phyloP scores from a whole-genome alignment of 2,888 invertebrate genomes.

The Amblyjoppa proteus region DNA sequence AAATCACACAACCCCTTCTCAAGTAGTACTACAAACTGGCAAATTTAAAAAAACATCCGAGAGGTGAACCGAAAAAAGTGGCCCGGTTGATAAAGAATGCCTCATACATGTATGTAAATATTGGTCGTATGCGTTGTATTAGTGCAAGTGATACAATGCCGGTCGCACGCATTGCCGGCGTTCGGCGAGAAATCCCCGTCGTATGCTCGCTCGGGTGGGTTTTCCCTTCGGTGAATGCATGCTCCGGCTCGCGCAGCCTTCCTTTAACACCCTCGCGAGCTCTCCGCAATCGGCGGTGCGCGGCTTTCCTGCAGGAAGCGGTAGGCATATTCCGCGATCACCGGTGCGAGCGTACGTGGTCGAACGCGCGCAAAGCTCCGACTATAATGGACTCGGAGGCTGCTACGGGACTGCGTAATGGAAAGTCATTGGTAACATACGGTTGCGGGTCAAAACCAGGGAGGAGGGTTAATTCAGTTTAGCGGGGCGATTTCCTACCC shows the following conservation, averaged over 20 bases:
- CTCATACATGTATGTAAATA: background rate
- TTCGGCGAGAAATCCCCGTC: slow-evolving; percentile 40
- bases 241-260: slow-evolving; percentile 35
- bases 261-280: slow-evolving; percentile 37
- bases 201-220: slow-evolving; percentile 9
- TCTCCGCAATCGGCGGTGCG: slow-evolving; percentile 3
- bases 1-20: too few species aligned
- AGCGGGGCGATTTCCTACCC: slow-evolving; percentile 76
- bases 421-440: slow-evolving; percentile 80
- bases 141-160: background rate
- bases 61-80: too few species aligned
- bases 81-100: too few species aligned
- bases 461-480: slow-evolving; percentile 79
- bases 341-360: slow-evolving; percentile 51
- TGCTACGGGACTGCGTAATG: slow-evolving; percentile 72
- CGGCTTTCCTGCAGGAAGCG: slow-evolving; percentile 39
- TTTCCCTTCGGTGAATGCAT: slow-evolving; percentile 21
- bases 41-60: too few species aligned
- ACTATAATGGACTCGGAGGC: slow-evolving; percentile 73
- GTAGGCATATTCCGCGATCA: slow-evolving; percentile 48
- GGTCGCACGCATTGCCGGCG: slow-evolving; percentile 23
- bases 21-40: too few species aligned
- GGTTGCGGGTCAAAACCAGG: slow-evolving; percentile 75
- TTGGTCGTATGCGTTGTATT: background rate
- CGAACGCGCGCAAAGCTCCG: slow-evolving; percentile 54